Percentiles rank a stretch among this genome's conserved stretches.
phyloP scores from a whole-genome alignment of 2,888 invertebrate genomes.

The Watsonalla binaria region DNA sequence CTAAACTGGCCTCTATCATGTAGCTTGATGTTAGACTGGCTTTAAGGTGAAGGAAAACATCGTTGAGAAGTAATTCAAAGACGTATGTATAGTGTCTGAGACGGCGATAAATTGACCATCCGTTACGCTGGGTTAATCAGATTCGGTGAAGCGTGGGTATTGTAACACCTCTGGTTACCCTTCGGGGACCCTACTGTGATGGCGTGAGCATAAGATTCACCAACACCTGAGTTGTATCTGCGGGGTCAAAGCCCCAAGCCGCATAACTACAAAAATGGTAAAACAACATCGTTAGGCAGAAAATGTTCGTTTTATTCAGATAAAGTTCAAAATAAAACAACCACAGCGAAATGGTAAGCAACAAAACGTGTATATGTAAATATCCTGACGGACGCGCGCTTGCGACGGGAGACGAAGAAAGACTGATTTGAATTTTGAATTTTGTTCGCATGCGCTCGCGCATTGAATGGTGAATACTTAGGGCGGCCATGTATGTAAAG shows the following conservation, averaged over 20 bases:
- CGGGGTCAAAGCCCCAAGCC: constrained; percentile 13
- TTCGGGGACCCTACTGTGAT: too few species aligned
- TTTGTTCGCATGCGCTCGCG: constrained; percentile 53
- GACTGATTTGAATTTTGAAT: constrained; percentile 76
- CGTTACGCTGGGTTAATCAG: too few species aligned
- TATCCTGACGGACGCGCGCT: constrained; percentile 57
- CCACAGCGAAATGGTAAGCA: constrained; percentile 41
- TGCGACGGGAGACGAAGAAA: constrained; percentile 48
- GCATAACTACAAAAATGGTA: constrained; percentile 44
- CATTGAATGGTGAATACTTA: constrained; percentile 62
- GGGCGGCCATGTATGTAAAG: constrained; percentile 30
- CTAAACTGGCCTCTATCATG: neutral
- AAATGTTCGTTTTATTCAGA: constrained; percentile 51
- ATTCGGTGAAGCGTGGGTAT: too few species aligned
- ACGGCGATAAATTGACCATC: too few species aligned
- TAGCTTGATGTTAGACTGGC: too few species aligned
- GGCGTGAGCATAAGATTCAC: neutral
- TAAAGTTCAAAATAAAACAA: constrained; percentile 33
- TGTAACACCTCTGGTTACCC: too few species aligned
- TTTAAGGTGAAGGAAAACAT: too few species aligned
- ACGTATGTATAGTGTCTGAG: too few species aligned
- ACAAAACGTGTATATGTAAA: constrained; percentile 62
- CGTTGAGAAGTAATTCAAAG: too few species aligned
- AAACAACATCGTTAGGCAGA: constrained; percentile 61
- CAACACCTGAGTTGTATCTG: constrained; percentile 10